Evolutionary conservation across 2,113 vertebrate genomes (phyloP), one percentile per base, ranked within the genome.

Genomic region (Mustela lutreola): DNA sequence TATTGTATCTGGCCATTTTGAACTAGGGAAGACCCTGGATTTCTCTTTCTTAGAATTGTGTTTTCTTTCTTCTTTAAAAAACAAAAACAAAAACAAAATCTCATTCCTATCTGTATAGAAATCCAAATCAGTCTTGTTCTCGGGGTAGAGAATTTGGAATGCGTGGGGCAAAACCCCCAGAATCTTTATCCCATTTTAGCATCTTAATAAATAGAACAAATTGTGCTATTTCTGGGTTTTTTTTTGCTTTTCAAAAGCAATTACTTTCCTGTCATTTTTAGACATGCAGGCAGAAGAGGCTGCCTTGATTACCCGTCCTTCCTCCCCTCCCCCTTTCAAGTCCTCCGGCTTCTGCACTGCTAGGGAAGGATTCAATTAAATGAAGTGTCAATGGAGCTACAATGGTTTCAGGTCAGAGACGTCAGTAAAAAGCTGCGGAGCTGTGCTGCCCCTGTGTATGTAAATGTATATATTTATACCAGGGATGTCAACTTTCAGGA

Each of bases 361-460:
- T 98, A 98, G 98, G 98, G 98, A 99, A 99, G 99, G 99, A 99
- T 99, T 99, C 99, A 99, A 99, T 99, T 99, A 99, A 99, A 99
- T 99, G 99, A 99, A 99, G 99, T 99, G 99, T 99, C 99, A 99
- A 95, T 98, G 98, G 99, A 99, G 98, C 99, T 95, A 99, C 99
- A 99, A 99, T 98, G 99, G 99, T 99, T 99, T 98, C 98, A 98
- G 98, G 99, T 98, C 98, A 99, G 97, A 98, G 97, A 97, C 87
- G 94, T 98, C 98, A 94, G 98, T 97, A 98, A 98, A 98, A 98
- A 98, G 97, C 98, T 98, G 98, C 90, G 82, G 96, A 98, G 98
- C 98, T 97, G 89, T 11, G 89, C 98, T 98, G 98, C 97, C 98
- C 97, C 96, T 95, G 45, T 98, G 97, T 98, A 99, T 99, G 98